Evolutionary conservation across 1,140 invertebrate species (phyloP).

Genomic region (Heliconius nattereri): DNA sequence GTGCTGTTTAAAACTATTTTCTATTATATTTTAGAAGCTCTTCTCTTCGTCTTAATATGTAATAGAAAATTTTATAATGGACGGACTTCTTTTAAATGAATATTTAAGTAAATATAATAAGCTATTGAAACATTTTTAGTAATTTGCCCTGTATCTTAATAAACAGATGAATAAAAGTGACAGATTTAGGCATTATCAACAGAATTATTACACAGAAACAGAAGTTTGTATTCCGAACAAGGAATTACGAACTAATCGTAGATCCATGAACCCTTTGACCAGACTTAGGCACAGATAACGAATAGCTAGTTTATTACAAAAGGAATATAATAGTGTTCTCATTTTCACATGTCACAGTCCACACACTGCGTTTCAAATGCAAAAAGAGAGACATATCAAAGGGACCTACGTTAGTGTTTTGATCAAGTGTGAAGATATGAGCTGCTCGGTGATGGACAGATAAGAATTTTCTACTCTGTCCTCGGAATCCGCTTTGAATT

Average conservation of each 20-base stretch:
- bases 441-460: conserved; percentile 32
- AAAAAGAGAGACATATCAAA: conserved; percentile 51
- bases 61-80: too few species aligned
- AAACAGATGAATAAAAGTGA: not conserved
- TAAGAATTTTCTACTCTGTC: conserved; percentile 28
- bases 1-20: not conserved
- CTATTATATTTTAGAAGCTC: not conserved
- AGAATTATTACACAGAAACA: not conserved
- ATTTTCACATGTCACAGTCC: conserved; percentile 40
- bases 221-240: not conserved
- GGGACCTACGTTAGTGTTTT: conserved; percentile 36
- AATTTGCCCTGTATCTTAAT: not conserved
- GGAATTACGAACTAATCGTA: not conserved
- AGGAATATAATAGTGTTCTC: conserved; percentile 37
- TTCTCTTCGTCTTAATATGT: too few species aligned
- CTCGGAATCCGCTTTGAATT: conserved; percentile 18
- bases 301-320: conserved; percentile 25
- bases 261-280: not conserved
- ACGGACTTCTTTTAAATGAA: too few species aligned
- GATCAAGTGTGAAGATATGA: conserved; percentile 41
- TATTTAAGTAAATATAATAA: too few species aligned
- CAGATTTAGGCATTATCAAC: not conserved
- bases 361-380: conserved; percentile 46
- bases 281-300: not conserved
- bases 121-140: too few species aligned